A percentile compares a stretch with the other conserved stretches of the same genome.
phyloP scores from a whole-genome alignment of 2,888 invertebrate species.

The Anoplius nigerrimus region DNA sequence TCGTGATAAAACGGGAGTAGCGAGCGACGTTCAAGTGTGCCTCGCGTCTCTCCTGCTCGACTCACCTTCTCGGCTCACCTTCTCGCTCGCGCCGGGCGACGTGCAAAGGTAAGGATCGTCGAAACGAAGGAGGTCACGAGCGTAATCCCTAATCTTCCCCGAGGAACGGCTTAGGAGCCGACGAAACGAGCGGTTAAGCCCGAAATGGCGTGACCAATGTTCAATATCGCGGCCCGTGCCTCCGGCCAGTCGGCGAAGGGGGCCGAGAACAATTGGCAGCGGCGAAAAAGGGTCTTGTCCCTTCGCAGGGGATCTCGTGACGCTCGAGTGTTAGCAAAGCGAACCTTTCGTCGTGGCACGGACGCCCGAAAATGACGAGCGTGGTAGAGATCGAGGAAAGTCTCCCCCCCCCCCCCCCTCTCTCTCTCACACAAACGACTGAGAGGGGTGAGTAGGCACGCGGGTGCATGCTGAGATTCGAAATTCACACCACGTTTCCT shows the following conservation, averaged over 20 bases:
- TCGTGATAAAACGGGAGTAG: conserved; percentile 55
- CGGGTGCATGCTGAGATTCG: too few relatives aligned
- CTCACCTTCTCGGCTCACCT: too few relatives aligned
- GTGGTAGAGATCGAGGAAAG: too few relatives aligned
- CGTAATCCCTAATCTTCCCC: conserved; percentile 36
- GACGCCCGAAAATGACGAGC: too few relatives aligned
- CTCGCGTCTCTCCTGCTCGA: conserved; percentile 42
- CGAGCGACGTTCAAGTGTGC: conserved; percentile 22
- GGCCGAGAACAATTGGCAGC: conserved; percentile 8
- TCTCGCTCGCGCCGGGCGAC: conserved; percentile 19
- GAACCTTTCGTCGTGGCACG: too few relatives aligned
- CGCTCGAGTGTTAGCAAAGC: background rate
- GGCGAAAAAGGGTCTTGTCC: conserved; percentile 10
- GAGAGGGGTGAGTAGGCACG: too few relatives aligned
- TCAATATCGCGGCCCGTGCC: conserved; percentile 17
- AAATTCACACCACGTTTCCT: too few relatives aligned
- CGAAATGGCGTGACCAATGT: conserved; percentile 38
- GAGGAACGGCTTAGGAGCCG: conserved; percentile 20
- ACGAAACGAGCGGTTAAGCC: conserved; percentile 34
- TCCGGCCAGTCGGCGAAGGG: conserved; percentile 11
- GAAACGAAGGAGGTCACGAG: conserved; percentile 23
- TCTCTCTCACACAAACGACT: too few relatives aligned
- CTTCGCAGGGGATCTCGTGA: conserved; percentile 19
- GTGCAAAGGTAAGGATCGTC: conserved; percentile 22
- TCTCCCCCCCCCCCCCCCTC: too few relatives aligned